These are phyloP conservation scores for Plecturocebus donacophilus DNA, from an alignment of 2,113 vertebrate species.

Conservation along the genomic window DNA sequence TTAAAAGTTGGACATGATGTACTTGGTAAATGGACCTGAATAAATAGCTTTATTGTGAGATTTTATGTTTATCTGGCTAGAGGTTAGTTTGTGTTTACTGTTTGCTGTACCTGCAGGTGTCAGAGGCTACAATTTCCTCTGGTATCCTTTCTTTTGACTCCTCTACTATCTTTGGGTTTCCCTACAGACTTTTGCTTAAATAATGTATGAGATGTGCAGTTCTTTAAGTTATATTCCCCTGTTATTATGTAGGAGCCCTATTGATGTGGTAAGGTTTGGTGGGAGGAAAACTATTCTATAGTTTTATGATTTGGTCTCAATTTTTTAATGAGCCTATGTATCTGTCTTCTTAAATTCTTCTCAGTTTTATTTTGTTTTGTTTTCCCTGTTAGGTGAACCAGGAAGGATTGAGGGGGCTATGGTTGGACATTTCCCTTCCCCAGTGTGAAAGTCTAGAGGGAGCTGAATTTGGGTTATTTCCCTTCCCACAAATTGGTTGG, in stretches of 20 bases:
- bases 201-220: not conserved
- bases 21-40: not conserved
- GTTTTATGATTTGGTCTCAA: not conserved
- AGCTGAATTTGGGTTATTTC: not conserved
- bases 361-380: not conserved
- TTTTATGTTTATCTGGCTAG: not conserved
- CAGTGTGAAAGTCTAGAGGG: not conserved
- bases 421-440: not conserved
- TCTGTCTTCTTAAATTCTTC: not conserved
- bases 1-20: not conserved
- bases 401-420: not conserved
- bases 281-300: not conserved
- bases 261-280: not conserved
- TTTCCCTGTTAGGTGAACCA: not conserved
- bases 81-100: no score
- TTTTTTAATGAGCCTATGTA: not conserved
- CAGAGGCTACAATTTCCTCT: not conserved
- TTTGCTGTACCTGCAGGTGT: not conserved
- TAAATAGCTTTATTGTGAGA: not conserved
- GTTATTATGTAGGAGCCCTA: not conserved
- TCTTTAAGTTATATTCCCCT: not conserved
- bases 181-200: not conserved
- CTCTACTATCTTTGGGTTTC: no score
- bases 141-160: no score
- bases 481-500: not conserved